Evolutionary conservation across 2,797 vertebrate species (phyloP).

Genomic region (Rachycentron canadum): DNA sequence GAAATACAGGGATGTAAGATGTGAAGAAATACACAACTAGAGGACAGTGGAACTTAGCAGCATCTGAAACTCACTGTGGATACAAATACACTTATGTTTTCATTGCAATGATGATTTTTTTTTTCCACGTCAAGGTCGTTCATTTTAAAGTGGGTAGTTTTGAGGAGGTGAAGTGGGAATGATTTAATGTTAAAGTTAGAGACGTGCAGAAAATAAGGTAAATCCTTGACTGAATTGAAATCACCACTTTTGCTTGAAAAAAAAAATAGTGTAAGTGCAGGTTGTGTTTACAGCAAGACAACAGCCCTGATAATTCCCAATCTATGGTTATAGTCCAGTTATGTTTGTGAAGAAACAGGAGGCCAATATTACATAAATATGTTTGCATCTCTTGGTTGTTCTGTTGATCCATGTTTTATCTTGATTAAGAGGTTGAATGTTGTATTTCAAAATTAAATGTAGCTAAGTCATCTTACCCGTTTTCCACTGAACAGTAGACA

Average conservation of each 20-base stretch:
- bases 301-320: not conserved
- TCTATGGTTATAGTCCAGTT: not conserved
- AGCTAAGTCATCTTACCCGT: no score
- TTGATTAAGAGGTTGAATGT: not conserved
- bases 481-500: no score
- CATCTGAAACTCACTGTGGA: constrained; percentile 1
- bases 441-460: not conserved
- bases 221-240: constrained; percentile 25
- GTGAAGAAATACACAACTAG: not conserved
- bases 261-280: not conserved
- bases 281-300: constrained; percentile 13
- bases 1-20: constrained; percentile 25
- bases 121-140: not conserved
- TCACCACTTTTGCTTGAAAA: not conserved
- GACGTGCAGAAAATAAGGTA: constrained; percentile 8
- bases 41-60: not conserved
- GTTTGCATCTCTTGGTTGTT: not conserved
- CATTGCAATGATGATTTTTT: not conserved
- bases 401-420: not conserved
- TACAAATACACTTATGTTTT: constrained; percentile 6
- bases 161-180: constrained; percentile 18
- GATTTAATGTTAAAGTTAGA: not conserved
- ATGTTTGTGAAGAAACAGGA: constrained; percentile 11
- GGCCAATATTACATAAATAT: not conserved
- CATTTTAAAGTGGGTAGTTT: constrained; percentile 18